Evolutionary conservation across 2,113 vertebrate genomes (phyloP), one percentile per base, ranked within the genome.

Genomic region (Fregata magnificens): DNA sequence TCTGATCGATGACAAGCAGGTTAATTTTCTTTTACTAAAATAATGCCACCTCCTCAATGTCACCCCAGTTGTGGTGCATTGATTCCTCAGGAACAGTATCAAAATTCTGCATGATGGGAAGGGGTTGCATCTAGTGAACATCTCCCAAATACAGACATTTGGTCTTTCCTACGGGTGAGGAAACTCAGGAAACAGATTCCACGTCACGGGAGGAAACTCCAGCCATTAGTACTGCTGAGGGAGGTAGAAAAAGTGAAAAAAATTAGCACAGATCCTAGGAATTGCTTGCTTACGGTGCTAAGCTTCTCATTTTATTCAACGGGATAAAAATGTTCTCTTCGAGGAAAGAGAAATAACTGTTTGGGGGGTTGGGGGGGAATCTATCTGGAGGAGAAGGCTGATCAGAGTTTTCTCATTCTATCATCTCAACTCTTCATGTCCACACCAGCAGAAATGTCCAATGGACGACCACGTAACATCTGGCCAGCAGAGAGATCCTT

Each of bases 381-480:
- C 34, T 74, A 13, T 8, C 12, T 72, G 56, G 19, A 76, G 5
- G 10, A 85, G 44, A 63, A 76, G 44, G n/a, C 21, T 52, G 36
- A 80, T 11, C 7, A 38, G 26, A 89, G 16, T 80, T 88, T 80
- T 66, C 42, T 59, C 28, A 70, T 82, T 85, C 59, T 42, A 0
- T 38, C 53, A 32, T 42, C 50, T 74, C 63, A 61, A 32, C 20
- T 52, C 36, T 34, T 42, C 16, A 14, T 10, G 42, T 28, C 34
- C 72, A 67, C 49, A 28, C 36, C 20, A 67, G 55, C 32, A 72
- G 55, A 77, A 76, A 40, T n/a, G 22, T 36, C 67, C 79, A 52
- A 0, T 5, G 40, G 45, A 58, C 58, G n/a, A 53, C 20, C 56
- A 53, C 2, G 1, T 17, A 56, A 49, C 3, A 1, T 31, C 40